These are phyloP conservation scores for Nycticryphes semicollaris DNA, from an alignment of 2,113 vertebrate species.

Conservation along the genomic window DNA sequence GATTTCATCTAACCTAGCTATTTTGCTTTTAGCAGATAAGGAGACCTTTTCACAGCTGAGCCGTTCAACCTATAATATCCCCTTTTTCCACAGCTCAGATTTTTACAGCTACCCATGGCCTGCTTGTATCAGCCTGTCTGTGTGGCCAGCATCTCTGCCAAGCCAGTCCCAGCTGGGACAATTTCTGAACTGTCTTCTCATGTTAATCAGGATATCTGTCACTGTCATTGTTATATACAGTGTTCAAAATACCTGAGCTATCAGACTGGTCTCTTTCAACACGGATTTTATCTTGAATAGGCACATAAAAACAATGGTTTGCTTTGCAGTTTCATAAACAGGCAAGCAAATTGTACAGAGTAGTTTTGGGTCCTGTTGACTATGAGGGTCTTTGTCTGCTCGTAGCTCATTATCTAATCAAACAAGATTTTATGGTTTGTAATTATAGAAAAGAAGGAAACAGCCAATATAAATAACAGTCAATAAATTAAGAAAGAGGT, in stretches of 20 bases:
- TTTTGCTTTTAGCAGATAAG: not conserved
- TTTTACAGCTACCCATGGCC: not conserved
- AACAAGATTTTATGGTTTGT: slow-evolving; percentile 13
- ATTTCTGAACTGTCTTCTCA: not conserved
- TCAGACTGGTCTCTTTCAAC: not conserved
- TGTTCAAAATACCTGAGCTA: not conserved
- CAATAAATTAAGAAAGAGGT: not conserved
- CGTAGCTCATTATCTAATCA: slow-evolving; percentile 37
- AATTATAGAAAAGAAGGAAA: not conserved
- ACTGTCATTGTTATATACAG: not conserved
- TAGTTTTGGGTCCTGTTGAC: not conserved
- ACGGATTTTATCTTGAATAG: slow-evolving; percentile 26
- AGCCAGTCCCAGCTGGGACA: not conserved
- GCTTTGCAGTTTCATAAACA: slow-evolving; percentile 46
- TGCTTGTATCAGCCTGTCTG: not conserved
- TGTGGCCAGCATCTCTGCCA: not conserved
- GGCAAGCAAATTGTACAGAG: not conserved
- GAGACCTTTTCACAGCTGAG: not conserved
- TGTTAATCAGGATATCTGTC: slow-evolving; percentile 7
- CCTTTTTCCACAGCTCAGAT: not conserved
- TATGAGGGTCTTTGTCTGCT: not conserved
- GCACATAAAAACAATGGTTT: not conserved
- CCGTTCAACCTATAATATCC: not conserved
- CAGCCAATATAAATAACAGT: not conserved
- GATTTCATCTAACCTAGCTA: not conserved